phyloP scores from a whole-genome alignment of 2,888 invertebrate species.

The Bursaphelenchus okinawaensis region DNA sequence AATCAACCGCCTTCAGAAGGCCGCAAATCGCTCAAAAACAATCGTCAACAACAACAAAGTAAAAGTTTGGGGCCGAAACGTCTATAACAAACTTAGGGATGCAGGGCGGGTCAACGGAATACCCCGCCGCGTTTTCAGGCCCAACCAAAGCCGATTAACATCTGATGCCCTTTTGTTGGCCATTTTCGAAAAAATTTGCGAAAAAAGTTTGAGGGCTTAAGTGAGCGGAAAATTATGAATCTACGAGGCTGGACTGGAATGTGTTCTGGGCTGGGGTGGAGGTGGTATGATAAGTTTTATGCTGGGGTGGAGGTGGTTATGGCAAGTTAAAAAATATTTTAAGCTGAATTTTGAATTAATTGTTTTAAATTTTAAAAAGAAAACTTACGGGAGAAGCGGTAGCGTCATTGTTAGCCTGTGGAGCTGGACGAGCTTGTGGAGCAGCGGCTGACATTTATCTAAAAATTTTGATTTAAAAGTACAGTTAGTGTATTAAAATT shows the following conservation, averaged over 20 bases:
- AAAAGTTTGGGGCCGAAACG: too few relatives aligned
- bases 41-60: neutral
- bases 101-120: neutral
- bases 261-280: neutral
- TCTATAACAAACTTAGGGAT: neutral
- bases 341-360: neutral
- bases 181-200: too few relatives aligned
- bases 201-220: neutral
- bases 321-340: neutral
- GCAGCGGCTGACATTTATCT: neutral
- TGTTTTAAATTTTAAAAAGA: neutral
- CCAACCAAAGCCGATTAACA: too few relatives aligned
- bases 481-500: too few relatives aligned
- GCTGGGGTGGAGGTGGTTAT: neutral
- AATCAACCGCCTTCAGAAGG: too few relatives aligned
- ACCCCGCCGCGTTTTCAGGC: neutral
- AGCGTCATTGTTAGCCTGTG: neutral
- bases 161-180: too few relatives aligned
- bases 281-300: neutral
- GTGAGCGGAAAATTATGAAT: neutral
- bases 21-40: neutral
- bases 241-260: neutral
- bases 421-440: neutral
- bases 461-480: neutral
- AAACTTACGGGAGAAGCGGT: neutral